These are phyloP conservation scores for Micronycteris hirsuta DNA, from an alignment of 2,113 vertebrate species.

Conservation along the genomic window DNA sequence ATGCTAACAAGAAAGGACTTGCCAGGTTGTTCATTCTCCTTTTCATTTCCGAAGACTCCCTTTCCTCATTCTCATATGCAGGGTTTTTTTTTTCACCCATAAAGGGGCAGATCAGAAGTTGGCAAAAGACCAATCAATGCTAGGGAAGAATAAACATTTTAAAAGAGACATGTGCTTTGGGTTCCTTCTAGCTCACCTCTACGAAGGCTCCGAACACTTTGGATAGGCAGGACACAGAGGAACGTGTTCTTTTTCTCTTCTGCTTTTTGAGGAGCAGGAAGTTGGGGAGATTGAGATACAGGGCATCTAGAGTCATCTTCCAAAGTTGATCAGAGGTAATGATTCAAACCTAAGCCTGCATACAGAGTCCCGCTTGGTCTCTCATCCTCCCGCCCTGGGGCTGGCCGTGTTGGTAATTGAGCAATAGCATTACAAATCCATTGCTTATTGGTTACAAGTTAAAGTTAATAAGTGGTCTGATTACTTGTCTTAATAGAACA, in stretches of 20 bases:
- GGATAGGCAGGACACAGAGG: background rate
- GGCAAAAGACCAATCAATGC: background rate
- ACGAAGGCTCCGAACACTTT: background rate
- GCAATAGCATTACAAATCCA: background rate
- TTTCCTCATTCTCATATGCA: background rate
- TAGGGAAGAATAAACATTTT: slow-evolving; percentile 3
- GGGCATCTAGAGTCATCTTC: background rate
- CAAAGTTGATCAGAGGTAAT: background rate
- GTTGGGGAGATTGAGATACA: background rate
- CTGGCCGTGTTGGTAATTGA: background rate
- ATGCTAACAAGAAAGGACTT: background rate
- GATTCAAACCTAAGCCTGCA: background rate
- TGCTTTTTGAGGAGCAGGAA: background rate
- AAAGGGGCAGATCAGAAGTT: background rate
- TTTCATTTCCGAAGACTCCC: background rate
- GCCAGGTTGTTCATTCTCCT: background rate
- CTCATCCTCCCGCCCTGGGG: background rate
- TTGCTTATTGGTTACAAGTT: slow-evolving; percentile 18
- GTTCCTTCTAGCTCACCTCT: background rate
- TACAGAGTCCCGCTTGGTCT: background rate
- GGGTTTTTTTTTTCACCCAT: background rate
- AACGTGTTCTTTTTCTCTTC: background rate
- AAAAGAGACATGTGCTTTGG: background rate
- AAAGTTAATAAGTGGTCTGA: slow-evolving; percentile 51
- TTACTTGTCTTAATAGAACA: slow-evolving; percentile 46